Base-by-base conservation (phyloP, 2,888 invertebrate species). In the Chymomyza amoena region DNA sequence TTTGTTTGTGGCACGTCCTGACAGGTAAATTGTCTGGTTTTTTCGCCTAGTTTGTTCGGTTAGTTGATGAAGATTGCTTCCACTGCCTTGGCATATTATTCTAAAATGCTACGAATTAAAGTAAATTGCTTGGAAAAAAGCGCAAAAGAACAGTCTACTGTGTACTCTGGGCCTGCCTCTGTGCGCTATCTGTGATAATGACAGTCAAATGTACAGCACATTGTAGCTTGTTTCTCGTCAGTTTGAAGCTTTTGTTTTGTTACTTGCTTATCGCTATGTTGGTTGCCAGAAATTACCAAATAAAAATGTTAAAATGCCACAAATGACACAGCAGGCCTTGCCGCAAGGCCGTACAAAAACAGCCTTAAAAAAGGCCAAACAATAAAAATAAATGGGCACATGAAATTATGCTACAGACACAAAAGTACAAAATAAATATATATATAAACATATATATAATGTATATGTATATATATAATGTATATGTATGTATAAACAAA, bases 121-220 rank as follows among this genome's bases (percentile, higher is more conserved):
- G 79, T 79, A 82, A 89, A 89, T 89, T 84, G 84, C 81, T 78
- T 74, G 80, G 85, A 85, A 84, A 84, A 83, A 85, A 87, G 78
- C 50, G 25, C 50, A 20, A 54, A 28, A 64, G 56, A 52, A 72
- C 68, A 80, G 76, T 32, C 25, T 62, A 56, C 32, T 25, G 68
- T 25, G 68, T 75, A 66, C 56, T 57, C 65, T 70, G 67, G 60
- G 68, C 63, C 66, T 79, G 62, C 67, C 66, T 51, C 61, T 73
- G 62, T 67, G 65, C 70, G 54, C 75, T 74, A 71, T 79, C 68
- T 81, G 79, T 84, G 79, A 81, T 84, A 86, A 84, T 84, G 75
- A 75, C 79, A 81, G 88, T 81, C 72, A 84, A 86, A 85, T 83
- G 84, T 81, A 76, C 79, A 45, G 7, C 39, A 84, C 77, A 87